These are phyloP conservation scores for Tadarida brasiliensis DNA, from an alignment of 2,797 vertebrate species.

Conservation along the genomic window DNA sequence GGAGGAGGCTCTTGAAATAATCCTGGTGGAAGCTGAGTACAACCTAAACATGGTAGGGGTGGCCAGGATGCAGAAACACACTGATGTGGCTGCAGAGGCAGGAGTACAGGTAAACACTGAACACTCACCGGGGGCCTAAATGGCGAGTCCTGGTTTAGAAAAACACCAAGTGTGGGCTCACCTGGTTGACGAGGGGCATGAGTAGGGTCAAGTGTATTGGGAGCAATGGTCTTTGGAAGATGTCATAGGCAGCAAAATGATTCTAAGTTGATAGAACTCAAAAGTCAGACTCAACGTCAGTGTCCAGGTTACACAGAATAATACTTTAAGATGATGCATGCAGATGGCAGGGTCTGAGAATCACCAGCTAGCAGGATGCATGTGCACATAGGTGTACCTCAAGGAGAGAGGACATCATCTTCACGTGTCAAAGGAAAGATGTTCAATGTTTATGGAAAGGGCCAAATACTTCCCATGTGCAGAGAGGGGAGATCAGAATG, in stretches of 20 bases:
- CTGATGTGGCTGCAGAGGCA: not conserved
- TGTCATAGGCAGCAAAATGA: not conserved
- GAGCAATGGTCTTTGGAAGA: not conserved
- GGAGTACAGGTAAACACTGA: not conserved
- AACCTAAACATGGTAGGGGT: not conserved
- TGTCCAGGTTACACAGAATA: not conserved
- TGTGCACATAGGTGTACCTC: not conserved
- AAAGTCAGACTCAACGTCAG: not conserved
- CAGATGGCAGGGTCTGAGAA: not conserved
- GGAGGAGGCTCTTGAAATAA: constrained; percentile 47
- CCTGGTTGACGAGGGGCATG: not conserved
- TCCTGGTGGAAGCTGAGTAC: not conserved
- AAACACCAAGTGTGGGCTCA: not conserved
- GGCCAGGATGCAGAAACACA: not conserved
- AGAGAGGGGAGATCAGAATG: not conserved
- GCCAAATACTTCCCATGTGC: not conserved
- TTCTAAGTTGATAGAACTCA: not conserved
- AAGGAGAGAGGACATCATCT: not conserved
- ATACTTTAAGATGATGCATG: not conserved
- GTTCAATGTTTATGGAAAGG: not conserved
- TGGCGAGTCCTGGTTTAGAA: not conserved
- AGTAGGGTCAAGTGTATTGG: not conserved
- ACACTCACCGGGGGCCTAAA: not conserved
- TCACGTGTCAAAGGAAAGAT: not conserved
- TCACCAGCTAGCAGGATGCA: too few relatives aligned